phyloP scores from a whole-genome alignment of 92 coral and sea anemone genomes.

The Epizoanthus stellaris region DNA sequence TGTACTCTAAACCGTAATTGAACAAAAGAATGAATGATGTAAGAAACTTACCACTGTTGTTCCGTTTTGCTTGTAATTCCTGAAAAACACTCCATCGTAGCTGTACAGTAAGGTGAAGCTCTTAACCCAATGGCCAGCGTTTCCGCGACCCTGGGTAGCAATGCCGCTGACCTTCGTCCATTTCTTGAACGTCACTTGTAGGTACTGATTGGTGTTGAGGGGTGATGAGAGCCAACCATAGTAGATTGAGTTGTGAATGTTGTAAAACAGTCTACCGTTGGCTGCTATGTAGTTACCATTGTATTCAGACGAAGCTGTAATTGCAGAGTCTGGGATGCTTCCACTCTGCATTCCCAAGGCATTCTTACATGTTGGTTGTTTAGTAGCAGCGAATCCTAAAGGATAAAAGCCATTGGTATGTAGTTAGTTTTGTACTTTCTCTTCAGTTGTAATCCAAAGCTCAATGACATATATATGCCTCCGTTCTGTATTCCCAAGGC shows the following conservation, averaged over 20 bases:
- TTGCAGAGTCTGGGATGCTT: constrained; percentile 7
- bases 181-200: constrained; percentile 20
- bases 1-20: too few relatives aligned
- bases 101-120: constrained; percentile 9
- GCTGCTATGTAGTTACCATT: constrained; percentile 2
- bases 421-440: too few relatives aligned
- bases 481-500: constrained; percentile 31
- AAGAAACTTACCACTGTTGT: constrained; percentile 4
- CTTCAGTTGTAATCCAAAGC: too few relatives aligned
- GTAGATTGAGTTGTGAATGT: background rate
- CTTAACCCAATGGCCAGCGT: constrained; percentile 36
- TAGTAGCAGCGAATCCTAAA: constrained; percentile 12
- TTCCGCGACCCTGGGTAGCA: constrained; percentile 31
- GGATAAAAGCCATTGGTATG: background rate
- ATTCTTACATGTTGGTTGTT: constrained; percentile 11
- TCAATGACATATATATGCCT: background rate
- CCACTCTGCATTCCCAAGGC: constrained; percentile 43
- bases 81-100: constrained; percentile 33
- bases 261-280: constrained; percentile 7
- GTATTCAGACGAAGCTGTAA: constrained; percentile 27
- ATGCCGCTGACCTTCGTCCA: constrained; percentile 37
- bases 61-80: constrained; percentile 20
- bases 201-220: background rate
- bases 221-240: constrained; percentile 10
- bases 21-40: too few relatives aligned